Conservation (phyloP, 2,113 vertebrate genomes). For the Perca flavescens region DNA sequence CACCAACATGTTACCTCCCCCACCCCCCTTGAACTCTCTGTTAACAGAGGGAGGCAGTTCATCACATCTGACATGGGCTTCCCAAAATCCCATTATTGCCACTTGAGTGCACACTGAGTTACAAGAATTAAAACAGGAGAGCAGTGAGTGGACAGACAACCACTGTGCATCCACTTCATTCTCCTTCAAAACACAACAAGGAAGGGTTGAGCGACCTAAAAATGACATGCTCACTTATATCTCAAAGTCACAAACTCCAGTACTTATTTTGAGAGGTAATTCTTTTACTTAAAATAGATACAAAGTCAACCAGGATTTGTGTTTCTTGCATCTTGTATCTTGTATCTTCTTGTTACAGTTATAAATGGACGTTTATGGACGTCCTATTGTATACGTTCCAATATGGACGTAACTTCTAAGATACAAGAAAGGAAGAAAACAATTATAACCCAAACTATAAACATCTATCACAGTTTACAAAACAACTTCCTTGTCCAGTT, state of each 20-base stretch:
- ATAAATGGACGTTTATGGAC: neutral
- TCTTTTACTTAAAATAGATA: neutral
- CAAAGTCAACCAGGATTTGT: neutral
- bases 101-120: slow-evolving; percentile 53
- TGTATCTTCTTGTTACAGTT: neutral
- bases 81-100: slow-evolving; percentile 73
- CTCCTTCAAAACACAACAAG: slow-evolving; percentile 29
- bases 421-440: neutral
- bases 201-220: slow-evolving; percentile 14
- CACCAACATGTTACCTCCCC: slow-evolving; percentile 38
- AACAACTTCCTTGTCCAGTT: neutral
- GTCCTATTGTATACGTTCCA: neutral
- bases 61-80: slow-evolving; percentile 66
- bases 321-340: too few species aligned
- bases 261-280: neutral
- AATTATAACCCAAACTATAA: neutral
- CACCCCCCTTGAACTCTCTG: slow-evolving; percentile 31
- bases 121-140: slow-evolving; percentile 48
- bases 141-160: slow-evolving; percentile 37
- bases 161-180: slow-evolving; percentile 24
- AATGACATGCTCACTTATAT: slow-evolving; percentile 2
- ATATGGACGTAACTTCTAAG: neutral
- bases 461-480: neutral
- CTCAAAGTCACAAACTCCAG: neutral
- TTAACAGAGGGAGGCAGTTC: slow-evolving; percentile 51